These are phyloP conservation scores for Druon quercuslanigerum DNA, from an alignment of 1,140 invertebrate genomes.

Conservation along the genomic window DNA sequence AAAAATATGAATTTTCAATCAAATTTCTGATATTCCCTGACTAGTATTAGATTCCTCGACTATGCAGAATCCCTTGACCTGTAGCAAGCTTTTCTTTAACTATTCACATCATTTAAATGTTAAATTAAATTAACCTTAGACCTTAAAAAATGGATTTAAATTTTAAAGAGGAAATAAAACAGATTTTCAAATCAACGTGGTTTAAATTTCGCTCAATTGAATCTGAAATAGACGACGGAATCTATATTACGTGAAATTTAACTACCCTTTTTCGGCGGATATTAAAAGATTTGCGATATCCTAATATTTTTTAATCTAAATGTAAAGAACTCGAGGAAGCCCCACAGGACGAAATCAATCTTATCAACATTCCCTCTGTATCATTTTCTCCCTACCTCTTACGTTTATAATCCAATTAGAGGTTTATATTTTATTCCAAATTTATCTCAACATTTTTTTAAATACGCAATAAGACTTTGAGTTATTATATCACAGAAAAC, in stretches of 20 bases:
- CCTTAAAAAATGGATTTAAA: too few species aligned
- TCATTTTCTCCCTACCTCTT: conserved; percentile 18
- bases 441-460: not conserved
- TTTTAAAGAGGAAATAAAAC: too few species aligned
- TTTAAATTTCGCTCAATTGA: not conserved
- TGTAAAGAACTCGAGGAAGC: not conserved
- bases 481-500: too few species aligned
- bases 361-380: conserved; percentile 21
- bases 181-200: not conserved
- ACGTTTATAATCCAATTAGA: conserved; percentile 10
- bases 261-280: not conserved
- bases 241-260: not conserved
- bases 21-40: too few species aligned
- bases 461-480: too few species aligned
- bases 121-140: too few species aligned
- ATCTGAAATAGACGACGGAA: not conserved
- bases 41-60: too few species aligned
- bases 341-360: not conserved
- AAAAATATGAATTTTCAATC: too few species aligned
- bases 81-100: too few species aligned
- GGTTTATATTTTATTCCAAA: conserved; percentile 10
- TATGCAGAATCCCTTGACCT: too few species aligned
- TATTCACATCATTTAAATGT: too few species aligned
- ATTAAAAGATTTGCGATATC: conserved; percentile 11
- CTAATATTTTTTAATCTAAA: not conserved